A percentile compares a stretch with the other conserved stretches of the same genome.
Evolutionary conservation across 2,888 invertebrate species (phyloP).

Genomic region (Diploptera punctata): DNA sequence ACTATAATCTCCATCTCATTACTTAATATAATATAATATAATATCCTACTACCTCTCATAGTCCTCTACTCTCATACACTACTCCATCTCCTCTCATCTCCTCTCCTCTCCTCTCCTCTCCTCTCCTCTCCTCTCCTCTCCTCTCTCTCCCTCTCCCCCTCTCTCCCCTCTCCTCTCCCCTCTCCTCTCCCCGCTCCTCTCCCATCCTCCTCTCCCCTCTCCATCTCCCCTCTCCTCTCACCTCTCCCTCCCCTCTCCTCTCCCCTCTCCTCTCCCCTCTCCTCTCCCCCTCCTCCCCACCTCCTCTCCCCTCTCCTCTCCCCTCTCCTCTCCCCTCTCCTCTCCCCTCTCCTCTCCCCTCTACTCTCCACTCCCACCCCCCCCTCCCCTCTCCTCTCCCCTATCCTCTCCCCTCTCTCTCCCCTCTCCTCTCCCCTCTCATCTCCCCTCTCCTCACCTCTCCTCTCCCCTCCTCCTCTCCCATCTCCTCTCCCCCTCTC

Average conservation of each 20-base stretch:
- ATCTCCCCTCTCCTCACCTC: not conserved
- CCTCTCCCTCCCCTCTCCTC: not conserved
- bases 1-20: too few relatives aligned
- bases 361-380: not conserved
- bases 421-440: not conserved
- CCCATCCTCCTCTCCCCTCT: too few relatives aligned
- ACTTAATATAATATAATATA: too few relatives aligned
- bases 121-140: not conserved
- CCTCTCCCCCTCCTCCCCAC: too few relatives aligned
- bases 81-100: not conserved
- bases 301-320: too few relatives aligned
- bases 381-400: too few relatives aligned
- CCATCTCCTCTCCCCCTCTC: too few relatives aligned
- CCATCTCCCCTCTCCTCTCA: not conserved
- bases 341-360: not conserved
- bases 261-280: not conserved
- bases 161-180: not conserved
- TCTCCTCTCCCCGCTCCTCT: not conserved
- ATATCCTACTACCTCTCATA: too few relatives aligned
- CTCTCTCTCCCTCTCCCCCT: not conserved
- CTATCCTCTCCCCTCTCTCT: not conserved
- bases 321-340: not conserved
- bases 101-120: not conserved
- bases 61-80: too few relatives aligned
- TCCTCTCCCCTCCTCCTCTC: not conserved